Percentiles rank a stretch among this genome's conserved stretches.
Conservation (phyloP, 2,113 vertebrate species). For the Cinclus cinclus region DNA sequence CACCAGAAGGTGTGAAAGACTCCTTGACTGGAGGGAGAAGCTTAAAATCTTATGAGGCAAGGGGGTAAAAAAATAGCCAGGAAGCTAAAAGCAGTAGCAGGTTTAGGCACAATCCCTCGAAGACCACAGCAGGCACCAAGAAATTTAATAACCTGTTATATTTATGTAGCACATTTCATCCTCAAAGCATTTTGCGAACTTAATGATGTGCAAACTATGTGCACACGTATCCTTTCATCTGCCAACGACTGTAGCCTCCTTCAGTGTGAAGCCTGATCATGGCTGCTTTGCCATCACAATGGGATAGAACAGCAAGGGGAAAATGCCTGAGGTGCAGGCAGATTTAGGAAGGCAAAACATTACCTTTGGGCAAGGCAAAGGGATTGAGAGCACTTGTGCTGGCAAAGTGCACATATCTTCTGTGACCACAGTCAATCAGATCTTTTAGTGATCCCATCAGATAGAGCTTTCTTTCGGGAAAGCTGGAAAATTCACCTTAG, state of each 20-base stretch:
- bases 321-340: background rate
- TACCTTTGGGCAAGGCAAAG: background rate
- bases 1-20: background rate
- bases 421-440: background rate
- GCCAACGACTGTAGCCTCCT: background rate
- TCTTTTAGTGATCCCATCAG: background rate
- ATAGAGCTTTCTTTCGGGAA: background rate
- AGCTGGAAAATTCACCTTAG: background rate
- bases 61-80: background rate
- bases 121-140: background rate
- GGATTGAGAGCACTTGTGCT: background rate
- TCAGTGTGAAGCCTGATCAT: background rate
- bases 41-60: background rate
- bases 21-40: background rate
- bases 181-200: conserved; percentile 40
- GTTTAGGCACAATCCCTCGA: background rate
- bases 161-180: conserved; percentile 48
- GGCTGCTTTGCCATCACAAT: background rate
- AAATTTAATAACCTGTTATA: conserved; percentile 57
- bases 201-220: conserved; percentile 48
- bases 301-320: background rate
- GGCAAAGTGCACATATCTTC: background rate
- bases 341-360: background rate
- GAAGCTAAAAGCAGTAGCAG: background rate
- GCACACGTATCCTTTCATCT: conserved; percentile 16